Evolutionary conservation across 2,113 vertebrate species (phyloP), one percentile per base, ranked within the genome.

Genomic region (Morone chrysops): DNA sequence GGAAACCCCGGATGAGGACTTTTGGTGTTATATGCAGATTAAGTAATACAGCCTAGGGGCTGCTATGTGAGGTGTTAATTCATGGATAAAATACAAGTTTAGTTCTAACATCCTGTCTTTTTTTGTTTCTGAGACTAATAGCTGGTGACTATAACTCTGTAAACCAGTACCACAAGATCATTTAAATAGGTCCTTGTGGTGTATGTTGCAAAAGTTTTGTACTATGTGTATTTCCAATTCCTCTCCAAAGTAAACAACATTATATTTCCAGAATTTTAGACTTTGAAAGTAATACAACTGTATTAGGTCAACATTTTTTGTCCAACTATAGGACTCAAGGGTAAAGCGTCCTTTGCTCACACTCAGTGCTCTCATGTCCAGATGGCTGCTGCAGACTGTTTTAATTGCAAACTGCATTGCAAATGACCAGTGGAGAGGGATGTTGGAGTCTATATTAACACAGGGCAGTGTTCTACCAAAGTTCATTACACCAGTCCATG

Each of bases 331-430:
- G 47, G 13, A 59, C 41, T 89, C 82, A 90, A 92, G 79, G 87
- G 71, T 79, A 82, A 80, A 70, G 18, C 61, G 84, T 85, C 86
- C 81, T 87, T 56, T 59, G 65, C 40, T 77, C 62, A 70, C 65
- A 57, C 41, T 74, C 54, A 53, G 76, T 67, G 59, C 60, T 80
- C 77, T 70, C 53, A 20, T 85, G 82, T 82, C 86, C 89, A 91
- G 89, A 91, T 91, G 92, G 90, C 79, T 82, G 70, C 57, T 86
- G 80, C 88, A 82, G 80, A 78, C 51, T 36, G 48, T 90, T 90
- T 84, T 78, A 81, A 90, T 87, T 91, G 86, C 75, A 90, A 83
- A 90, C 78, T 90, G 71, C 83, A 89, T 75, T 88, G 74, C 83
- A 92, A 92, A 92, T 90, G 83, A 86, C 65, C 41, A 77, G 65